Conservation (phyloP, 30 jellyfish, hydroid and myxozoan genomes). For the Cassiopea andromeda region DNA sequence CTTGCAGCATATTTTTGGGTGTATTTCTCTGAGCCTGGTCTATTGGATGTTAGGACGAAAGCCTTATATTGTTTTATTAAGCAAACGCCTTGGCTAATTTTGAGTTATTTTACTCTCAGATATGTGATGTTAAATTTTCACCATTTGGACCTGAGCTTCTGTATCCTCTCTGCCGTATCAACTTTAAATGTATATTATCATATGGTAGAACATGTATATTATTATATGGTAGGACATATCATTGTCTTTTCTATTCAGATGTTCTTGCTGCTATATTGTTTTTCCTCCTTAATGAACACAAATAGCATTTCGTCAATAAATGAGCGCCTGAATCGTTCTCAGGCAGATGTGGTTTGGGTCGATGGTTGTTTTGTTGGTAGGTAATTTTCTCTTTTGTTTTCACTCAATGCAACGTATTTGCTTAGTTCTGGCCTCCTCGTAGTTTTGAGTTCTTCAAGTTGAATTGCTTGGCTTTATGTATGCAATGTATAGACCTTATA, state of each 20-base stretch:
- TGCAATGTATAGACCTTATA: too few species aligned
- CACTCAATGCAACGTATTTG: neutral
- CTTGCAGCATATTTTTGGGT: neutral
- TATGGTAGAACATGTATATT: too few species aligned
- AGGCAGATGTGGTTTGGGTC: conserved; percentile 49
- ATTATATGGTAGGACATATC: neutral
- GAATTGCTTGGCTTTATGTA: too few species aligned
- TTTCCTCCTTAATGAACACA: conserved; percentile 7
- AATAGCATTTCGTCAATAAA: conserved; percentile 24
- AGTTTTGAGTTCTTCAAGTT: too few species aligned
- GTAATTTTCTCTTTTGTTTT: neutral
- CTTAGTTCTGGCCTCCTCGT: neutral
- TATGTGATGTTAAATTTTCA: conserved; percentile 24
- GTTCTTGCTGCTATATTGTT: neutral
- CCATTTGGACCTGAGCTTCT: neutral
- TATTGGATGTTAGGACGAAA: neutral
- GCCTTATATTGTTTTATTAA: neutral
- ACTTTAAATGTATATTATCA: neutral
- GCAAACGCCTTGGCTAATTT: neutral
- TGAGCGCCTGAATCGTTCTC: conserved; percentile 25
- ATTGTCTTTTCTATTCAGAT: neutral
- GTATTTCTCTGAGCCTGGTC: neutral
- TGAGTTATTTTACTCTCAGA: neutral
- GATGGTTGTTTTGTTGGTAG: conserved; percentile 37
- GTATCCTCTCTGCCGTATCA: conserved; percentile 31